These are phyloP conservation scores for Nyleta sp. DNA, from an alignment of 2,888 invertebrate genomes.

Conservation along the genomic window DNA sequence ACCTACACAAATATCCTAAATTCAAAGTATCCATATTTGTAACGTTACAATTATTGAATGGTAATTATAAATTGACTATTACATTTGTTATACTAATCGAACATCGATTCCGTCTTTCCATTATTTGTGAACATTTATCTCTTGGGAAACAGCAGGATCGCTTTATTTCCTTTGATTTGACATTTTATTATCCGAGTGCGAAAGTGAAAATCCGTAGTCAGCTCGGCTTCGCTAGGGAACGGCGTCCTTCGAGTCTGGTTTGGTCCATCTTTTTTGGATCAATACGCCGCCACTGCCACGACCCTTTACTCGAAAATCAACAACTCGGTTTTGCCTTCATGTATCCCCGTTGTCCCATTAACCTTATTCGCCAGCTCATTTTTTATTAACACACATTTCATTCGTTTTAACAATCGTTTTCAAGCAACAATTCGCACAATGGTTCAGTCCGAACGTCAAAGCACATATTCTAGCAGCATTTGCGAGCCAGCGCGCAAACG, in stretches of 20 bases:
- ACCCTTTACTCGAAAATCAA: slow-evolving; percentile 70
- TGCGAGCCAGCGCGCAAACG: too few species aligned
- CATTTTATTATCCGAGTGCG: slow-evolving; percentile 10
- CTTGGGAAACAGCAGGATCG: slow-evolving; percentile 9
- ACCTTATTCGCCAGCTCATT: slow-evolving; percentile 38
- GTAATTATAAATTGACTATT: too few species aligned
- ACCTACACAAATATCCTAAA: too few species aligned
- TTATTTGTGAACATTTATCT: slow-evolving; percentile 16
- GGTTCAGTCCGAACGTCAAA: too few species aligned
- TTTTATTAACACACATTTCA: slow-evolving; percentile 5
- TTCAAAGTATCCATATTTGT: too few species aligned
- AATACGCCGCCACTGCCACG: slow-evolving; percentile 72
- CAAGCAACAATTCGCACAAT: too few species aligned
- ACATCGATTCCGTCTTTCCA: neutral
- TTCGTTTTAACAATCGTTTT: slow-evolving; percentile 3
- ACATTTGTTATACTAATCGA: too few species aligned
- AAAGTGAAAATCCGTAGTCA: slow-evolving; percentile 50
- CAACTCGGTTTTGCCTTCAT: slow-evolving; percentile 50
- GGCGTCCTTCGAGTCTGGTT: slow-evolving; percentile 72
- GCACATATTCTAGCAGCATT: too few species aligned
- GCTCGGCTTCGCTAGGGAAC: slow-evolving; percentile 68
- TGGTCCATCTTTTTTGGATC: slow-evolving; percentile 77
- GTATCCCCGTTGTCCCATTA: slow-evolving; percentile 47
- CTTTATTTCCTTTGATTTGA: slow-evolving; percentile 26
- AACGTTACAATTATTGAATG: too few species aligned